Evolutionary conservation across 2,888 invertebrate genomes (phyloP), one percentile per base, ranked within the genome.

Genomic region (Alitta virens): DNA sequence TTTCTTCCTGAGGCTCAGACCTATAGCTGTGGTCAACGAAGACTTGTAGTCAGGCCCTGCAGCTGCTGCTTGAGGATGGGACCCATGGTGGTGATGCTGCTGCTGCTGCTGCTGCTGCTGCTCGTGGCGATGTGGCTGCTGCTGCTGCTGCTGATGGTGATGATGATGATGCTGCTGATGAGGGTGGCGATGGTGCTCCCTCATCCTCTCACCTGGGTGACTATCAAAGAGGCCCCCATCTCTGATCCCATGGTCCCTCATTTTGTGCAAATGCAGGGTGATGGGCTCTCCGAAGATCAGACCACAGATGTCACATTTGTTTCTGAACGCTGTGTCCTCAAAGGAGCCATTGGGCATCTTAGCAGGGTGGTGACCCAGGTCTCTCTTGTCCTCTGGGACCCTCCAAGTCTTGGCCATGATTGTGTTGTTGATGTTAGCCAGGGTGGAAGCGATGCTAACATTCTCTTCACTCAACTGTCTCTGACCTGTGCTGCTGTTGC

Each of bases 191-290:
- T 55, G 49, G n/a, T 43, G 40, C 27, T 46, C 38, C 24, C 33
- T 33, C 46, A 46, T 46, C 21, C n/a, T 46, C 33, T 33, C 33
- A 33, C 33, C 38, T 26, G 33, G 26, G 38, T 14, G 40, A 42
- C 25, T 23, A 42, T 49, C 51, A 51, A 52, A 27, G 38, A 26
- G 16, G 38, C 43, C 33, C 21, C 49, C 23, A 33, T 46, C 38
- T 18, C 33, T 33, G 18, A 46, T 46, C 3, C 21, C 21, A 60
- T 84, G 84, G 64, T 80, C 81, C 68, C 81, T 82, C 62, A 84
- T 80, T 71, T 84, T 76, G 74, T 85, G 84, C 21, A 84, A 75
- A 68, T 84, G 83, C 65, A 84, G 78, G 21, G 78, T 75, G 53
- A 78, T 74, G 58, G 79, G 75, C 68, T 81, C 81, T 42, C 78